Conservation (phyloP, 1,140 invertebrate species). For the Epicauta chinensis region DNA sequence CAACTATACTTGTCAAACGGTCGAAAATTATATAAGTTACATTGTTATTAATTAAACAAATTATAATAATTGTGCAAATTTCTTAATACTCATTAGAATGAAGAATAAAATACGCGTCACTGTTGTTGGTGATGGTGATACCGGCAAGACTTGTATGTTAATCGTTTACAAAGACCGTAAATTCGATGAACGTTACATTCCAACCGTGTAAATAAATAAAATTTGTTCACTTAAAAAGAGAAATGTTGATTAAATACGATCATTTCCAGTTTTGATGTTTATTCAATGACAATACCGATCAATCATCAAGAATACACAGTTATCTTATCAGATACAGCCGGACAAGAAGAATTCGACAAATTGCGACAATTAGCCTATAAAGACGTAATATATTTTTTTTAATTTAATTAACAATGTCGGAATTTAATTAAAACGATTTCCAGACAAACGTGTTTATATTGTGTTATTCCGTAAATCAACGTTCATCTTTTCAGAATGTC, state of each 20-base stretch:
- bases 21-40: not conserved
- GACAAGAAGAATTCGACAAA: constrained; percentile 94
- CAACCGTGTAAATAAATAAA: constrained; percentile 44
- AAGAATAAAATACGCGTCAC: constrained; percentile 44
- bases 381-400: constrained; percentile 41
- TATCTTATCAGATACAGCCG: constrained; percentile 67
- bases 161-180: constrained; percentile 54
- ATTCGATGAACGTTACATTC: constrained; percentile 44
- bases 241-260: not conserved
- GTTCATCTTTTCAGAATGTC: constrained; percentile 97
- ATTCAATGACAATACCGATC: constrained; percentile 39
- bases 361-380: constrained; percentile 94
- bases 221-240: not conserved
- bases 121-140: constrained; percentile 56
- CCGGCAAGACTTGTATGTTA: constrained; percentile 57
- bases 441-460: constrained; percentile 97
- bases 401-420: constrained; percentile 6
- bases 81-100: not conserved
- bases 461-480: constrained; percentile 96
- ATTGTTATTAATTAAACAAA: no score
- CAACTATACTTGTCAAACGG: not conserved
- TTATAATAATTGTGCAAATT: no score
- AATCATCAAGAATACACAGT: constrained; percentile 31
- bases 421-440: constrained; percentile 40
- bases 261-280: constrained; percentile 38